These are phyloP conservation scores for Linepithema humile DNA, from an alignment of 1,140 invertebrate genomes.

Conservation along the genomic window DNA sequence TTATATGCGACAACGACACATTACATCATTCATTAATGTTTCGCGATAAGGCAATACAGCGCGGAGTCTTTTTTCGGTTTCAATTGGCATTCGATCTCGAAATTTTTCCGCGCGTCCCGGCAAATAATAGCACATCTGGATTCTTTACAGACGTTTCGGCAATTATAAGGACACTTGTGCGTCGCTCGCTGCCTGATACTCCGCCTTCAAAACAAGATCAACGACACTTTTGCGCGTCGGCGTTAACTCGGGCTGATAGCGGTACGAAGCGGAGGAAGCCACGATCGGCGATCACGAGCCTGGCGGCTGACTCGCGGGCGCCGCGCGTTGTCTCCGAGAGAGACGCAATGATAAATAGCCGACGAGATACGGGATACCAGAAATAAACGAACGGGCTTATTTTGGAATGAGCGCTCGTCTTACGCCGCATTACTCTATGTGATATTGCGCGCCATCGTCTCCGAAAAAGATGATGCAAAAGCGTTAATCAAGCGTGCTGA, in stretches of 20 bases:
- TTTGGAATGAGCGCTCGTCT: not conserved
- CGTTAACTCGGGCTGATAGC: constrained; percentile 42
- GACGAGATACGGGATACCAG: constrained; percentile 18
- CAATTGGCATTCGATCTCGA: too few relatives aligned
- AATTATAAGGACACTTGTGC: not conserved
- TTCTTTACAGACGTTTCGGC: not conserved
- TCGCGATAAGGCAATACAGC: too few relatives aligned
- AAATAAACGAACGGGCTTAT: constrained; percentile 34
- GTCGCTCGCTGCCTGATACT: not conserved
- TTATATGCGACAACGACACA: too few relatives aligned
- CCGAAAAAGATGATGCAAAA: not conserved
- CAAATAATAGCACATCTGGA: not conserved
- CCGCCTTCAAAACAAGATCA: constrained; percentile 59
- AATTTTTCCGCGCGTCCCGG: too few relatives aligned
- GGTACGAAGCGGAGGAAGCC: constrained; percentile 8
- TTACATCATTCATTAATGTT: too few relatives aligned
- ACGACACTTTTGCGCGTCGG: constrained; percentile 56
- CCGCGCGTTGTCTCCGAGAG: constrained; percentile 23
- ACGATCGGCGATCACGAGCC: constrained; percentile 70
- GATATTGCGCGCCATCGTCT: not conserved
- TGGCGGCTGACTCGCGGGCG: constrained; percentile 56
- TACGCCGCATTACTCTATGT: too few relatives aligned
- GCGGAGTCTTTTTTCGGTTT: too few relatives aligned
- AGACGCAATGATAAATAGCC: constrained; percentile 31
- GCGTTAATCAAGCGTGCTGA: too few relatives aligned